Conservation (phyloP, 1,140 invertebrate species). For the Phthorimaea operculella region DNA sequence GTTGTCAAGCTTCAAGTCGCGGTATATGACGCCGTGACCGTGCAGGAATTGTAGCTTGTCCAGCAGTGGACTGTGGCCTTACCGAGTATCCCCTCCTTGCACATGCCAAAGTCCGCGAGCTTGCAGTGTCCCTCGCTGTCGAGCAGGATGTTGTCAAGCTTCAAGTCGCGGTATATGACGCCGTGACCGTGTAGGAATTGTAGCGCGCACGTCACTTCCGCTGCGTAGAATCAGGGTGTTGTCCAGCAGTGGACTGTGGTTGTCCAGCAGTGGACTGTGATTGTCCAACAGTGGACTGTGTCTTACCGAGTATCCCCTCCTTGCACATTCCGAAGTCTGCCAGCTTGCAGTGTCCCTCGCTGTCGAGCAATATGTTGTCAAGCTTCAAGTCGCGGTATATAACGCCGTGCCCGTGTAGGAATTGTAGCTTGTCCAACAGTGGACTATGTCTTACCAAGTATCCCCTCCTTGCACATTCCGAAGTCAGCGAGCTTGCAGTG, state of each 20-base stretch:
- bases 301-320: constrained; percentile 77
- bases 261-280: too few species aligned
- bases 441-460: constrained; percentile 71
- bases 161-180: constrained; percentile 98
- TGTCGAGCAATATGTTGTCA: constrained; percentile 98
- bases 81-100: constrained; percentile 86
- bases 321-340: constrained; percentile 99
- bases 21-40: constrained; percentile 96
- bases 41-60: constrained; percentile 99
- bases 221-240: constrained; percentile 95
- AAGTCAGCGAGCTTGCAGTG: constrained; percentile 99
- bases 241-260: too few species aligned
- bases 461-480: constrained; percentile 99
- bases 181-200: constrained; percentile 98
- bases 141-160: constrained; percentile 98
- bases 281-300: too few species aligned
- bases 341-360: constrained; percentile 98
- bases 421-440: constrained; percentile 17
- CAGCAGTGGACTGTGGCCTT: constrained; percentile 89
- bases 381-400: constrained; percentile 99
- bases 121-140: constrained; percentile 99
- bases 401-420: constrained; percentile 96
- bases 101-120: constrained; percentile 98
- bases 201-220: constrained; percentile 98
- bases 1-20: constrained; percentile 99